phyloP scores from a whole-genome alignment of 2,797 vertebrate species.

The Aeoliscus strigatus region DNA sequence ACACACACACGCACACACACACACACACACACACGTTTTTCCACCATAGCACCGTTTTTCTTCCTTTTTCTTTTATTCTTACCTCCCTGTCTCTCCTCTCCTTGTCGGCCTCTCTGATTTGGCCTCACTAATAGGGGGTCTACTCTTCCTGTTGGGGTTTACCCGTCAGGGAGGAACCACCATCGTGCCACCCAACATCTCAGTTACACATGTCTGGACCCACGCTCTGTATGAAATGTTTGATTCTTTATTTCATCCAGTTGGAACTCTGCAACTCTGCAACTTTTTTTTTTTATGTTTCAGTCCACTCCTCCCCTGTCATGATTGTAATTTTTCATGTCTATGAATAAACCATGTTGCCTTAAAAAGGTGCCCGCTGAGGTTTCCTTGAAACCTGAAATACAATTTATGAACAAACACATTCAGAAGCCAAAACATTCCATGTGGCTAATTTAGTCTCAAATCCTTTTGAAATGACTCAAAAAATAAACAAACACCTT shows the following conservation, averaged over 20 bases:
- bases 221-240: constrained; percentile 15
- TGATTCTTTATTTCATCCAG: constrained; percentile 22
- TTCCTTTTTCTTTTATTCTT: constrained; percentile 5
- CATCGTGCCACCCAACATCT: constrained; percentile 61
- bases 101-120: constrained; percentile 66
- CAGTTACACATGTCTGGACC: constrained; percentile 35
- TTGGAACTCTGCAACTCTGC: constrained; percentile 32
- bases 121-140: constrained; percentile 65
- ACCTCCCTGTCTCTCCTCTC: constrained; percentile 30
- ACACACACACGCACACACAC: too few species aligned
- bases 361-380: constrained; percentile 55
- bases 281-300: constrained; percentile 33
- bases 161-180: constrained; percentile 64
- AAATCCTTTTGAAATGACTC: constrained; percentile 33
- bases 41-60: constrained; percentile 4
- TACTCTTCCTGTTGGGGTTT: constrained; percentile 70
- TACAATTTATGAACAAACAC: constrained; percentile 67
- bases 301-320: constrained; percentile 44
- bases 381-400: constrained; percentile 66
- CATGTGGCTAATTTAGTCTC: constrained; percentile 51
- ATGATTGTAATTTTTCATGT: constrained; percentile 55
- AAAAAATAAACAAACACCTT: constrained; percentile 60
- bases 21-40: background rate
- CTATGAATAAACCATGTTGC: constrained; percentile 63
- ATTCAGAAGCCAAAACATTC: constrained; percentile 36